phyloP scores from a whole-genome alignment of 2,113 vertebrate species.

The Oryzias celebensis region DNA sequence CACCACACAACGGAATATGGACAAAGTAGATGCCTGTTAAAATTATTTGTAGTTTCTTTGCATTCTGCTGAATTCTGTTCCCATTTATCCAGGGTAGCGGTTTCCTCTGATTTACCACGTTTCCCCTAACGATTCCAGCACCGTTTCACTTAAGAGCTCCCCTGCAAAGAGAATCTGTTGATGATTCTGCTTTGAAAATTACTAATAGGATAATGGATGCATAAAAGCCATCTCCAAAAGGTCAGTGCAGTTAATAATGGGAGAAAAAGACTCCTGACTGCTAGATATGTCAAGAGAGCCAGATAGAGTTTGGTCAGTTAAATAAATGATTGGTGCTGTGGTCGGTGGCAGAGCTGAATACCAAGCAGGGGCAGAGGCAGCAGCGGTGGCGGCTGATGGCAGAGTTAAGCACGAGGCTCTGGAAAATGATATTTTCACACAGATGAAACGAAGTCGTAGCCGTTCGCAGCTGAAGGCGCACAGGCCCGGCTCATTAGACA shows the following conservation, averaged over 20 bases:
- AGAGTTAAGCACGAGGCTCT: conserved; percentile 10
- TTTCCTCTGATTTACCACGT: conserved; percentile 4
- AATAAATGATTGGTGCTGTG: conserved; percentile 40
- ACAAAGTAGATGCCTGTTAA: not conserved
- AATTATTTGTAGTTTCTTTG: not conserved
- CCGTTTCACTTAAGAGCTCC: conserved; percentile 38
- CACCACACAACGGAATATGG: too few species aligned
- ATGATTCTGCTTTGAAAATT: conserved; percentile 21
- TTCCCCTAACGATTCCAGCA: conserved; percentile 35
- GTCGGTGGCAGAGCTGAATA: conserved; percentile 40
- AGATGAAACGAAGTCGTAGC: conserved; percentile 38
- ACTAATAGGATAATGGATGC: conserved; percentile 27
- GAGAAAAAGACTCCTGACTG: conserved; percentile 38
- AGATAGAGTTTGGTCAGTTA: conserved; percentile 43
- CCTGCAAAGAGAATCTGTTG: conserved; percentile 17
- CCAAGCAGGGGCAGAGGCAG: conserved; percentile 30
- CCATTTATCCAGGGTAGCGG: too few species aligned
- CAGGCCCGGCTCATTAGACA: conserved; percentile 35
- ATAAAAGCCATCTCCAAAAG: conserved; percentile 33
- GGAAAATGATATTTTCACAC: conserved; percentile 49
- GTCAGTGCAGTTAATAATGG: conserved; percentile 34
- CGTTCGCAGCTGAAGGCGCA: conserved; percentile 12
- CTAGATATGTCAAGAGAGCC: conserved; percentile 25
- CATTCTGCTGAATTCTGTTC: not conserved
- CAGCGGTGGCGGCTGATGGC: conserved; percentile 15